phyloP scores from a whole-genome alignment of 2,797 vertebrate species.

The Danionella dracula region DNA sequence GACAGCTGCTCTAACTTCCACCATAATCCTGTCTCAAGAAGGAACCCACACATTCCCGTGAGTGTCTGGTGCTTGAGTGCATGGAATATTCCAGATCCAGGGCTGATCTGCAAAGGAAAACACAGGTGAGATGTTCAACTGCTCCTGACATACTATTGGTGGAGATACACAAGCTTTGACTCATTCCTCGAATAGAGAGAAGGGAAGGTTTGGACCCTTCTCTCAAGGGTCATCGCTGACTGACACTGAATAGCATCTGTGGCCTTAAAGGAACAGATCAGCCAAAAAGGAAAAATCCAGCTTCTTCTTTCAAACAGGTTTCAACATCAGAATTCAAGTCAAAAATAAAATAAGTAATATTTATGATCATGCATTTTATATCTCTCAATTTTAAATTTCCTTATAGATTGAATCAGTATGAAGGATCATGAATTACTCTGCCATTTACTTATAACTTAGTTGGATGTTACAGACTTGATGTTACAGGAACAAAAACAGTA shows the following conservation, averaged over 20 bases:
- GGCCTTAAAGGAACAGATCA: too few species aligned
- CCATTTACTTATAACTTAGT: conserved; percentile 5
- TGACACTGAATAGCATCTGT: not conserved
- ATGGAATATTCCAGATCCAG: conserved; percentile 97
- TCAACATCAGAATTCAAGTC: too few species aligned
- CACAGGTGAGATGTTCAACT: not conserved
- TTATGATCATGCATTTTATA: too few species aligned
- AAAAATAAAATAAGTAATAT: too few species aligned
- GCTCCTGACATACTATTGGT: too few species aligned
- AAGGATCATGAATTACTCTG: not conserved
- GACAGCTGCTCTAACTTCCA: not conserved
- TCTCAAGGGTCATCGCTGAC: not conserved
- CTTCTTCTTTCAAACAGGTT: too few species aligned
- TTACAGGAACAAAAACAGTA: conserved; percentile 40
- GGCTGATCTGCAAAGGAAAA: conserved; percentile 76
- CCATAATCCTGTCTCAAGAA: conserved; percentile 54
- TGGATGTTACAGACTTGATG: conserved; percentile 26
- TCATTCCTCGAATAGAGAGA: not conserved
- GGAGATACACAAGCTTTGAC: too few species aligned
- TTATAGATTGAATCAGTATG: not conserved
- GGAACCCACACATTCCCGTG: conserved; percentile 94
- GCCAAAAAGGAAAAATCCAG: too few species aligned
- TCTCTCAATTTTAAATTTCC: too few species aligned
- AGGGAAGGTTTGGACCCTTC: not conserved
- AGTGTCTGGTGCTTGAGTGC: conserved; percentile 82